Conservation (phyloP, 1,140 invertebrate genomes). For the Zelostemma sp. region DNA sequence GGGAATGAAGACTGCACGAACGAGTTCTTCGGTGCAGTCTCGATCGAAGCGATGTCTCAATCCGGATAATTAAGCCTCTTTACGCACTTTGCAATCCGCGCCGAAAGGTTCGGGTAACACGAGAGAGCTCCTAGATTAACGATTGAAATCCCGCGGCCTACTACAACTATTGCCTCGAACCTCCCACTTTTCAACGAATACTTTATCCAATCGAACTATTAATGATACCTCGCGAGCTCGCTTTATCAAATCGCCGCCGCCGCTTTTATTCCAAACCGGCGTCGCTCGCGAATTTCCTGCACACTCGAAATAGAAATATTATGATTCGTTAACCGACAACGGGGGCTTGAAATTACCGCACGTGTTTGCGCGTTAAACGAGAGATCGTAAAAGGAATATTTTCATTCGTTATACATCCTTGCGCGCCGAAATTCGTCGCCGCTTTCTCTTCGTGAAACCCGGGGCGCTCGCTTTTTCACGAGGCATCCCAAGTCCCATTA, state of each 20-base stretch:
- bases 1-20: constrained; percentile 24
- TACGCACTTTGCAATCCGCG: constrained; percentile 46
- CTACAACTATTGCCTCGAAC: constrained; percentile 9
- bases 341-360: too few relatives aligned
- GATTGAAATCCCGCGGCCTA: constrained; percentile 16
- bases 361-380: too few relatives aligned
- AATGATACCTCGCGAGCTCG: not conserved
- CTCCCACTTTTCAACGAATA: not conserved
- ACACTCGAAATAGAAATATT: too few relatives aligned
- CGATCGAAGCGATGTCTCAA: constrained; percentile 57
- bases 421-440: too few relatives aligned
- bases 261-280: too few relatives aligned
- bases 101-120: constrained; percentile 33
- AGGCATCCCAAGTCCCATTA: constrained; percentile 12
- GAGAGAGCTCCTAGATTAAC: constrained; percentile 26
- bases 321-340: too few relatives aligned
- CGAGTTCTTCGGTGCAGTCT: constrained; percentile 34
- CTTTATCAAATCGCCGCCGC: too few relatives aligned
- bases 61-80: constrained; percentile 62
- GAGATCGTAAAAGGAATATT: too few relatives aligned
- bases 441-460: too few relatives aligned
- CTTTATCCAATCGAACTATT: not conserved
- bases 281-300: too few relatives aligned
- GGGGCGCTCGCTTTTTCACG: too few relatives aligned
- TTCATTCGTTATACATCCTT: too few relatives aligned